Conservation (phyloP, 2,888 invertebrate genomes). For the Callinectes sapidus region DNA sequence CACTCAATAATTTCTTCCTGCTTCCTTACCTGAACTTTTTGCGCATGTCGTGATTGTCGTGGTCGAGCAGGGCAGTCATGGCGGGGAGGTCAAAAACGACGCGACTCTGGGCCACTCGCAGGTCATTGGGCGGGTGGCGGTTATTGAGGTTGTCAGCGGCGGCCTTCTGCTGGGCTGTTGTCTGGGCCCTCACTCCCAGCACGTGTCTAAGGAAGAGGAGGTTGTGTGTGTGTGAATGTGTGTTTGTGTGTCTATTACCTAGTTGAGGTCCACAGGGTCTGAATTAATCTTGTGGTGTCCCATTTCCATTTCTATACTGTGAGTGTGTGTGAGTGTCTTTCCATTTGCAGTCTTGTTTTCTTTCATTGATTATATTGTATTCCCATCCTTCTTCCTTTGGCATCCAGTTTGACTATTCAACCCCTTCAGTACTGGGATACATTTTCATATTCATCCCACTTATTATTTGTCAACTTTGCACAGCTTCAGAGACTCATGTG, state of each 20-base stretch:
- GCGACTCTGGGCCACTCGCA: slow-evolving; percentile 60
- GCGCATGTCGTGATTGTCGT: slow-evolving; percentile 74
- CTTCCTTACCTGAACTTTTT: slow-evolving; percentile 69
- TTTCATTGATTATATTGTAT: too few species aligned
- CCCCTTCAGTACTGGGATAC: too few species aligned
- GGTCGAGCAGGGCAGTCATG: slow-evolving; percentile 73
- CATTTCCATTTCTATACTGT: too few species aligned
- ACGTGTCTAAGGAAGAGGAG: background rate
- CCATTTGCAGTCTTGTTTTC: too few species aligned
- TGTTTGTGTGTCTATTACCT: too few species aligned
- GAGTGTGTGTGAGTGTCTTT: background rate
- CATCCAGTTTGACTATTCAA: too few species aligned
- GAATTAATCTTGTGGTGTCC: too few species aligned
- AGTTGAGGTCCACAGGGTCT: too few species aligned
- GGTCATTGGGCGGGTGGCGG: slow-evolving; percentile 51
- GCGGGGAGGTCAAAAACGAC: slow-evolving; percentile 65
- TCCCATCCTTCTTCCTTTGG: too few species aligned
- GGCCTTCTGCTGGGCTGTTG: background rate
- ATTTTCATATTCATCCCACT: too few species aligned
- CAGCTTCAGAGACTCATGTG: too few species aligned
- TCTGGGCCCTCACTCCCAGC: slow-evolving; percentile 39
- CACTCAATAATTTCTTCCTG: background rate
- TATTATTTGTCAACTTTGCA: too few species aligned
- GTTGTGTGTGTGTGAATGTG: background rate
- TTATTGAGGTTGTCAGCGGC: slow-evolving; percentile 50